A percentile compares a stretch with the other conserved stretches of the same genome.
Conservation (phyloP, 2,888 invertebrate genomes). For the Neocrepidodera transversa region DNA sequence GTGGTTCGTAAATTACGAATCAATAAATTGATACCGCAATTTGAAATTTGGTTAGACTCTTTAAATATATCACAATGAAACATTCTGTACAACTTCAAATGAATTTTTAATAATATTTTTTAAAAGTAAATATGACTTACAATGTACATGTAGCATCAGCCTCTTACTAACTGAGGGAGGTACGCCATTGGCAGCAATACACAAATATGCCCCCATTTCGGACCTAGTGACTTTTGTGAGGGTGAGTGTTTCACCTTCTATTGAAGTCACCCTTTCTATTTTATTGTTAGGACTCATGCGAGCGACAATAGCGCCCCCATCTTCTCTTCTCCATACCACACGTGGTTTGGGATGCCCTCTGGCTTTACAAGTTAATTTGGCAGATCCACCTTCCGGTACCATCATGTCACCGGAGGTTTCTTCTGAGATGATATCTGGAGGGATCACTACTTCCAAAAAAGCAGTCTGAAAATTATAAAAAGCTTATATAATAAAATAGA, state of each 20-base stretch:
- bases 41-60: too few species aligned
- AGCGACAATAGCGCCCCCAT: constrained; percentile 81
- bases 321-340: constrained; percentile 87
- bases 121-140: too few species aligned
- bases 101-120: too few species aligned
- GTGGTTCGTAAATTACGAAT: too few species aligned
- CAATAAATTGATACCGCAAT: too few species aligned
- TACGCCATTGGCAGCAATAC: constrained; percentile 88
- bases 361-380: constrained; percentile 86
- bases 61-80: too few species aligned
- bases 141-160: constrained; percentile 90
- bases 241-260: constrained; percentile 81
- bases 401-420: constrained; percentile 93
- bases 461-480: too few species aligned
- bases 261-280: constrained; percentile 76
- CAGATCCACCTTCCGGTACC: constrained; percentile 92
- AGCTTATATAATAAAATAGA: too few species aligned
- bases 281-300: constrained; percentile 76
- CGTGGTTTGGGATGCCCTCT: constrained; percentile 84
- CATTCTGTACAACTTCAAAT: too few species aligned
- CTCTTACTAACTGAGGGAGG: constrained; percentile 89
- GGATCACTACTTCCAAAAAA: constrained; percentile 88
- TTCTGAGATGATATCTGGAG: constrained; percentile 88
- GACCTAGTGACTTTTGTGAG: constrained; percentile 87
- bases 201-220: constrained; percentile 89